phyloP scores from a whole-genome alignment of 2,888 invertebrate genomes.

The Apotomis capreana region DNA sequence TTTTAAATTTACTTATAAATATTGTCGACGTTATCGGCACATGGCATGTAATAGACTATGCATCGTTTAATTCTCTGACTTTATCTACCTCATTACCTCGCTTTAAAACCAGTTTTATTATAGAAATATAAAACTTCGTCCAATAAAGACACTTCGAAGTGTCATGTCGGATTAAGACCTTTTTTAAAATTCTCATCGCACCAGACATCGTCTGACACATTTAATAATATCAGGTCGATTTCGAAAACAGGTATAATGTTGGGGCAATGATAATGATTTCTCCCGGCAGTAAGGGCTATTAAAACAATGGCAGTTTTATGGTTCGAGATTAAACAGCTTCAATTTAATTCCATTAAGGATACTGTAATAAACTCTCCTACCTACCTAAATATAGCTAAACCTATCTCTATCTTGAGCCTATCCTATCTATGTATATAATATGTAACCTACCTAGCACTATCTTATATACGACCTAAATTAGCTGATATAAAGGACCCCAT shows the following conservation, averaged over 20 bases:
- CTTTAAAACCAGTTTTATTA: slow-evolving; percentile 18
- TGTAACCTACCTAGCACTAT: too few relatives aligned
- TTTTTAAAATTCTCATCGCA: slow-evolving; percentile 23
- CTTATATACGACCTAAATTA: too few relatives aligned
- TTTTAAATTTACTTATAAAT: too few relatives aligned
- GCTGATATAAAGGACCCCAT: too few relatives aligned
- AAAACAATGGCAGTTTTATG: slow-evolving; percentile 47
- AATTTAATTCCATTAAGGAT: slow-evolving; percentile 32
- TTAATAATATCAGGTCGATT: slow-evolving; percentile 34
- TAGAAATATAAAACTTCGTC: slow-evolving; percentile 4
- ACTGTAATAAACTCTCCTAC: too few relatives aligned
- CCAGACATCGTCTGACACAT: slow-evolving; percentile 15
- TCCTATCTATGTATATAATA: too few relatives aligned
- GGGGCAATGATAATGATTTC: slow-evolving; percentile 43
- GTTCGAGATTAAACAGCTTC: slow-evolving; percentile 42
- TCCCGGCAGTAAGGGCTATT: slow-evolving; percentile 41
- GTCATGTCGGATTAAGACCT: slow-evolving; percentile 36
- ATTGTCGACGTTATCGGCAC: too few relatives aligned
- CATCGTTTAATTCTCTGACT: slow-evolving; percentile 4
- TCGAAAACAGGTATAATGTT: slow-evolving; percentile 27
- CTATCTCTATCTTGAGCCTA: too few relatives aligned
- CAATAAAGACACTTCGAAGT: slow-evolving; percentile 35
- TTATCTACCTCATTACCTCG: slow-evolving; percentile 21
- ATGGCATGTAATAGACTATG: background rate
- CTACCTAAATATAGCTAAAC: too few relatives aligned